Percentiles rank a stretch among this genome's conserved stretches.
These are phyloP conservation scores for Drosophila pectinifera DNA, from an alignment of 1,140 invertebrate species.

Conservation along the genomic window DNA sequence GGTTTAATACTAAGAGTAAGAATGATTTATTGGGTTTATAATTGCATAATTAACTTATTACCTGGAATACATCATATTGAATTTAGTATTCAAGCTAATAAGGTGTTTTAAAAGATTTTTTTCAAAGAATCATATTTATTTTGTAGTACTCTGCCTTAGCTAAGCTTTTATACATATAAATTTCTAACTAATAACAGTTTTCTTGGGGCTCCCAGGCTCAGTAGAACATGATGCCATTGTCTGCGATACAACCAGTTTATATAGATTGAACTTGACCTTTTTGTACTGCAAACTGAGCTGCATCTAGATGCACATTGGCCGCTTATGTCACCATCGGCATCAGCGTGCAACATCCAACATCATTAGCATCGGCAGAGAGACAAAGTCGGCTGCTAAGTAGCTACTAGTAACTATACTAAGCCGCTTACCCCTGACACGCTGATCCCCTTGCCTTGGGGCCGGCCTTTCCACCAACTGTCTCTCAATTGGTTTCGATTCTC, in stretches of 20 bases:
- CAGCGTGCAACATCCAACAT: constrained; percentile 11
- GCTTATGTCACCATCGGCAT: constrained; percentile 38
- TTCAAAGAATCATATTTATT: background rate
- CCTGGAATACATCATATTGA: background rate
- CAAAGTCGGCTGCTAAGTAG: constrained; percentile 27
- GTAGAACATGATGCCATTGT: constrained; percentile 1
- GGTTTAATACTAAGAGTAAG: no score
- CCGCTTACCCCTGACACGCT: constrained; percentile 48
- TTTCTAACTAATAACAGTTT: background rate
- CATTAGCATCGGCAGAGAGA: constrained; percentile 35
- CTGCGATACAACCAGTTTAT: constrained; percentile 2
- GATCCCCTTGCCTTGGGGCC: constrained; percentile 30
- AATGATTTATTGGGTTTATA: no score
- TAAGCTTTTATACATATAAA: background rate
- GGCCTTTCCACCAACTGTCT: background rate
- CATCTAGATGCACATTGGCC: constrained; percentile 22
- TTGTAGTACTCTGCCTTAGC: background rate
- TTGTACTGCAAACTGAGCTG: constrained; percentile 9
- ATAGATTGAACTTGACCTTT: constrained; percentile 43
- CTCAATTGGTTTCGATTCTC: constrained; percentile 44
- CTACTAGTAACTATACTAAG: constrained; percentile 34
- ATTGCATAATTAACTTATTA: no score
- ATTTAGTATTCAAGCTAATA: background rate
- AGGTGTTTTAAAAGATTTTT: background rate
- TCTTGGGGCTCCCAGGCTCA: background rate